These are phyloP conservation scores for Brachypterus glaber DNA, from an alignment of 2,888 invertebrate species.

Conservation along the genomic window DNA sequence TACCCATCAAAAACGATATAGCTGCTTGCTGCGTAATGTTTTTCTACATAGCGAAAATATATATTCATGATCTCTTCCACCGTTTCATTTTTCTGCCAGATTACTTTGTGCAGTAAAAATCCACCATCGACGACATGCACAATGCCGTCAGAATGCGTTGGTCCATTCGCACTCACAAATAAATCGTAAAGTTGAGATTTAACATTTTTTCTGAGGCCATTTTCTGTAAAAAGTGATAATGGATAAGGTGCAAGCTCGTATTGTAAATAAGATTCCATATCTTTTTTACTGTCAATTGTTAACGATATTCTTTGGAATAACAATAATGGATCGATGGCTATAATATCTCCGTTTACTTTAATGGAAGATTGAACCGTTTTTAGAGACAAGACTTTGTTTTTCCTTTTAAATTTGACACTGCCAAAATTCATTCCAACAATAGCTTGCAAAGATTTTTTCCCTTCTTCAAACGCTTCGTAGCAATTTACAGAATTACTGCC, in stretches of 20 bases:
- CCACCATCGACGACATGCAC: conserved; percentile 25
- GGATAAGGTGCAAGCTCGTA: conserved; percentile 28
- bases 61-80: conserved; percentile 20
- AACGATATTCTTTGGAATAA: conserved; percentile 24
- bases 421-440: conserved; percentile 26
- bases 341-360: conserved; percentile 24
- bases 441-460: conserved; percentile 23
- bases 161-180: conserved; percentile 15
- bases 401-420: conserved; percentile 26
- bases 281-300: conserved; percentile 24
- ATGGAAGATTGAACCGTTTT: conserved; percentile 23
- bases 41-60: conserved; percentile 22
- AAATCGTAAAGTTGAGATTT: conserved; percentile 17
- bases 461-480: conserved; percentile 25
- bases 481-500: conserved; percentile 28
- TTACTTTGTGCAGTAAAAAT: conserved; percentile 23
- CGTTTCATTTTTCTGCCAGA: conserved; percentile 21
- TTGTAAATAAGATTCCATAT: conserved; percentile 26
- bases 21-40: conserved; percentile 18
- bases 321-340: conserved; percentile 22
- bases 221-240: conserved; percentile 21
- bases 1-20: conserved; percentile 24
- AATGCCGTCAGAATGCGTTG: conserved; percentile 14
- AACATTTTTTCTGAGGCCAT: conserved; percentile 20
- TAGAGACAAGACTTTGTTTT: conserved; percentile 27